A percentile compares a stretch with the other conserved stretches of the same genome.
Evolutionary conservation across 2,888 invertebrate genomes (phyloP).

Genomic region (Lamellibrachia columna): DNA sequence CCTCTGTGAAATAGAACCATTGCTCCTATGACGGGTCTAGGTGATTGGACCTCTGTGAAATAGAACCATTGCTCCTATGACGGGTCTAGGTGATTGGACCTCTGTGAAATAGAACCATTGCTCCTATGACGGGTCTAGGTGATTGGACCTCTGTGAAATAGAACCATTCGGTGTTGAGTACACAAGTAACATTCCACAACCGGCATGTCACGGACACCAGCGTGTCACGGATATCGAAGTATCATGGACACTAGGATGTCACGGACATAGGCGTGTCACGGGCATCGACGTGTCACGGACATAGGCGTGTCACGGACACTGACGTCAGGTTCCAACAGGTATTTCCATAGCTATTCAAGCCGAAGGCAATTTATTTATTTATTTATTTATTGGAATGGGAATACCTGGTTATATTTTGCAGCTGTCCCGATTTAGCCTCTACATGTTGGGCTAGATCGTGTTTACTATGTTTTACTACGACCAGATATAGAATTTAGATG

Average conservation of each 20-base stretch:
- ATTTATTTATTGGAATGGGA: constrained; percentile 1
- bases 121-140: not conserved
- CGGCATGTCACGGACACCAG: not conserved
- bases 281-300: too few species aligned
- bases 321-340: not conserved
- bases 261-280: not conserved
- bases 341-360: not conserved
- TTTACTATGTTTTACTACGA: not conserved
- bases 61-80: not conserved
- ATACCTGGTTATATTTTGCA: constrained; percentile 11
- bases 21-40: not conserved
- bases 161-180: not conserved
- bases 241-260: too few species aligned
- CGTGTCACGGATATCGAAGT: not conserved
- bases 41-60: not conserved
- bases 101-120: not conserved
- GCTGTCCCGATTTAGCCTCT: not conserved
- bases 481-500: not conserved
- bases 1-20: not conserved
- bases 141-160: not conserved
- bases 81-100: not conserved
- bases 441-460: not conserved
- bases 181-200: not conserved
- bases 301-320: not conserved
- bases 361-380: not conserved